Conservation (phyloP, 2,797 vertebrate species). For the Crenuchus spilurus region DNA sequence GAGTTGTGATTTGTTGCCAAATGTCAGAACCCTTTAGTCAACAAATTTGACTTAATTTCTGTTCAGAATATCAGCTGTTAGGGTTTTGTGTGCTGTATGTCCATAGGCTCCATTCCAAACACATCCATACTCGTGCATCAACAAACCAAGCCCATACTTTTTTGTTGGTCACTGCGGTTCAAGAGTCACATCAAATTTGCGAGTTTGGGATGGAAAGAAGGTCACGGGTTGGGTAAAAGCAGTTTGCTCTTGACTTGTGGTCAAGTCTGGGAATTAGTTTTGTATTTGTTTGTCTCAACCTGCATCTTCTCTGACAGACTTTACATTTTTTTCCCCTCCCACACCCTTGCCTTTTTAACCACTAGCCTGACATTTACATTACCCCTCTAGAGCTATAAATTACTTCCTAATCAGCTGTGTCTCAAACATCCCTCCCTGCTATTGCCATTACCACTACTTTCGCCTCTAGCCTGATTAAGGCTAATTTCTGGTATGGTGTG, state of each 20-base stretch:
- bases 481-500: conserved; percentile 51
- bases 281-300: conserved; percentile 48
- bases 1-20: neutral
- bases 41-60: neutral
- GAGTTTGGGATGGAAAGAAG: conserved; percentile 42
- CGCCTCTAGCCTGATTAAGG: conserved; percentile 36
- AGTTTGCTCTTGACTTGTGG: conserved; percentile 42
- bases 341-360: conserved; percentile 11
- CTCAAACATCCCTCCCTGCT: conserved; percentile 5
- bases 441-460: neutral
- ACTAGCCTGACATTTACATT: conserved; percentile 32
- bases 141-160: conserved; percentile 35
- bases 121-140: conserved; percentile 29
- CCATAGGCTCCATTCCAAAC: conserved; percentile 34
- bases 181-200: conserved; percentile 36
- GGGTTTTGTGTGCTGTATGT: conserved; percentile 20
- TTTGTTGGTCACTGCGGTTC: conserved; percentile 43
- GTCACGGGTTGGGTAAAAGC: conserved; percentile 46
- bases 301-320: neutral
- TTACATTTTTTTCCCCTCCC: conserved; percentile 3
- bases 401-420: conserved; percentile 28
- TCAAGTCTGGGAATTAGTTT: conserved; percentile 28
- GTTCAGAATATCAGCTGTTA: conserved; percentile 7
- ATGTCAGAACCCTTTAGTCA: neutral
- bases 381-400: conserved; percentile 30